Evolutionary conservation across 2,888 invertebrate species (phyloP), one percentile per base, ranked within the genome.

Genomic region (Cosmopolites sordidus): DNA sequence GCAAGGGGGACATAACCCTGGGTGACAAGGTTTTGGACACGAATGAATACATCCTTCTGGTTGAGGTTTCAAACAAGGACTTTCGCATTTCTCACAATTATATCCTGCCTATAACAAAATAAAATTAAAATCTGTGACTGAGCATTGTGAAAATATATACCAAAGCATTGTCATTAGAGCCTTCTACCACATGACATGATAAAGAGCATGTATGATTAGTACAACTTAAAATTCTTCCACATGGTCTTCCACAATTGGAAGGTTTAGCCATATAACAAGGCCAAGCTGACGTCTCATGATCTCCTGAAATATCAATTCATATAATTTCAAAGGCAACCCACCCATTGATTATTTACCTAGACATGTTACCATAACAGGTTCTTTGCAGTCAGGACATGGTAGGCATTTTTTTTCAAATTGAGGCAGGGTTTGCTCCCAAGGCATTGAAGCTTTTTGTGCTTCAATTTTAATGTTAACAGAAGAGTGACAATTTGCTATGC

Each of bases 171-270:
- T 72, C 64, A 8, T 67, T 46, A 58, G 77, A 68, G 72, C 78
- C 70, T 73, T 76, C 75, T 61, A 85, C 75, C 1, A 78, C 73
- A 61, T 95, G 95, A 69, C 95, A 95, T 12, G 79, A 73, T 44
- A 82, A 68, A 12, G 75, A 69, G 69, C 95, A 95, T 0, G 66
- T 76, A 68, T 97, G 97, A 67, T 88, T 87, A 1, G 83, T 83
- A 71, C 96, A 96, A 1, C 76, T 68, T 11, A 97, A 74, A 1
- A 75, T 68, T 48, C 83, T 80, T 0, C 83, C 84, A 73, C 97
- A 97, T 14, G 78, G 75, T 60, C 89, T 77, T 1, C 89, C 88
- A 69, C 97, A 97, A 5, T 89, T 88, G 4, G 79, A 77, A 0
- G 87, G 79, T 48, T 76, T 77, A 1, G 91, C 87, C 73, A 84